Evolutionary conservation across 2,113 vertebrate genomes (phyloP), one percentile per base, ranked within the genome.

Genomic region (Azemiops feae): DNA sequence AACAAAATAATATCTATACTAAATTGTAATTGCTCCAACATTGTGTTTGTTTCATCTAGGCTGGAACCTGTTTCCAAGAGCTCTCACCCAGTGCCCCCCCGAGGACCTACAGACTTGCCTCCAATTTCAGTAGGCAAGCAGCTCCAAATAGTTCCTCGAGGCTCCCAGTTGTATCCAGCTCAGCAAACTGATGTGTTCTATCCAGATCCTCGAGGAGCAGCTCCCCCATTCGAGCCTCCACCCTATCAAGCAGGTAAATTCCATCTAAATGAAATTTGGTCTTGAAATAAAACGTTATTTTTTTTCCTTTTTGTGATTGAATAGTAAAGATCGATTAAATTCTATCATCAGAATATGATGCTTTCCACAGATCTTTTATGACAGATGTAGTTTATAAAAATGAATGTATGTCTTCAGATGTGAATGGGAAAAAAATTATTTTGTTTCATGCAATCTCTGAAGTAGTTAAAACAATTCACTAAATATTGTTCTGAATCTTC

Each of bases 121-220:
- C 95, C 98, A 0, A 97, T 98, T 95, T 97, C 98, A 47, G 97
- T 98, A 94, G 96, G 98, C 93, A 99, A 99, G 96, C 99, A 98
- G 92, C 96, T 99, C 95, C 97, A 98, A 11, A 98, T 98, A 95
- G 98, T 99, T 30, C 96, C 99, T 10, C 98, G 99, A 95, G 98
- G 98, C 27, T 98, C 98, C 14, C 98, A 98, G 52, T 25, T 99
- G 89, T 99, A 99, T 94, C 96, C 97, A 11, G 97, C 98, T 85
- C 98, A 98, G 45, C 98, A 98, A 92, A 93, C 98, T 47, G 99
- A 99, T 92, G 97, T 99, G 90, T 99, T 99, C 96, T 99, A 99
- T 92, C 97, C 97, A 1, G 99, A 99, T 74, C 95, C 98, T 86
- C 97, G 99, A 89, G 98, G 98, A 45, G 97, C 98, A 91, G 98